phyloP scores from a whole-genome alignment of 2,797 vertebrate genomes.

The Avahi laniger region DNA sequence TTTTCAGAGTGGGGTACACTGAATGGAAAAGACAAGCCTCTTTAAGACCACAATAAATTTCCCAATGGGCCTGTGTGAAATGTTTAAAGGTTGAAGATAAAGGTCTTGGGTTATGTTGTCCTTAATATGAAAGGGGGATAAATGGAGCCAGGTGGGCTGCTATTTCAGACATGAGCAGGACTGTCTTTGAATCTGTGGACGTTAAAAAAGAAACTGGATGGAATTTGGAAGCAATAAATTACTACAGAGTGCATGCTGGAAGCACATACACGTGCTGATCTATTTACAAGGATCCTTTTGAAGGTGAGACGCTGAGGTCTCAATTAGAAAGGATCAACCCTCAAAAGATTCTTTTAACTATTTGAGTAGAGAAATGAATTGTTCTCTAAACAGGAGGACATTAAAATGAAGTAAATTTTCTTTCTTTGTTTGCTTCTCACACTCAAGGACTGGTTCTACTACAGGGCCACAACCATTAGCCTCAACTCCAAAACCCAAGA shows the following conservation, averaged over 20 bases:
- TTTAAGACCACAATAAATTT: constrained; percentile 86
- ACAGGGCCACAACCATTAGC: background rate
- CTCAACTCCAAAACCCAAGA: background rate
- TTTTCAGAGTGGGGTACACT: constrained; percentile 81
- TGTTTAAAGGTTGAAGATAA: constrained; percentile 87
- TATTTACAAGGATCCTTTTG: constrained; percentile 71
- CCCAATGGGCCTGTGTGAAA: constrained; percentile 84
- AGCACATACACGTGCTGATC: constrained; percentile 39
- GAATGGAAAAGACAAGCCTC: constrained; percentile 86
- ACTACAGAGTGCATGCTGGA: constrained; percentile 64
- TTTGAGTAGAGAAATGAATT: background rate
- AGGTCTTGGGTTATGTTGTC: constrained; percentile 84
- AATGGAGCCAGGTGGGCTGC: constrained; percentile 85
- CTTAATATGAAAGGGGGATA: constrained; percentile 84
- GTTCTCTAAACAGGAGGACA: background rate
- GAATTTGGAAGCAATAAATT: constrained; percentile 84
- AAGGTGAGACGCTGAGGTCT: constrained; percentile 64
- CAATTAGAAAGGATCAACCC: constrained; percentile 64
- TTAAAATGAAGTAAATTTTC: background rate
- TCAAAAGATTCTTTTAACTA: background rate
- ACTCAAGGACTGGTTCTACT: background rate
- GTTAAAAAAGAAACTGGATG: constrained; percentile 80
- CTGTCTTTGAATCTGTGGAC: constrained; percentile 83
- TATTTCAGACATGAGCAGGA: constrained; percentile 72
- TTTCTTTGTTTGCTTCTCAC: background rate